Conservation (phyloP, 92 coral and sea anemone genomes). For the Siderastrea radians region DNA sequence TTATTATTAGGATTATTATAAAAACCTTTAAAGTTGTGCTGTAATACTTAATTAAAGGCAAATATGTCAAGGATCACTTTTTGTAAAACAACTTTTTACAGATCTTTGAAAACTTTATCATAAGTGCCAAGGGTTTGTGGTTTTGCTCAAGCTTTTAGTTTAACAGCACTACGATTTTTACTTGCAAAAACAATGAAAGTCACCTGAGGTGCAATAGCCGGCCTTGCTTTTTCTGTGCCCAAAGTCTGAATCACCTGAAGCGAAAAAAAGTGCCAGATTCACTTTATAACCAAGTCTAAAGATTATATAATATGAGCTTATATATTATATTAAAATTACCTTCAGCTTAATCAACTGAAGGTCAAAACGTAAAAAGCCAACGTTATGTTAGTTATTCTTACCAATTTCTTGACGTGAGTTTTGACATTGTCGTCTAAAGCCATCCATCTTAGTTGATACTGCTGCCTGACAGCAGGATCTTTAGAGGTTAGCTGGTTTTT, state of each 20-base stretch:
- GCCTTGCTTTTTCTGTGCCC: constrained; percentile 93
- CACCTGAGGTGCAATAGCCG: constrained; percentile 97
- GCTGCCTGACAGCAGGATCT: constrained; percentile 82
- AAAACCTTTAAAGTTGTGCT: too few relatives aligned
- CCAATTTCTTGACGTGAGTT: constrained; percentile 78
- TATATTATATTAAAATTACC: too few relatives aligned
- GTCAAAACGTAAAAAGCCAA: background rate
- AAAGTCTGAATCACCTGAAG: constrained; percentile 82
- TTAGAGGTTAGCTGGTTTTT: constrained; percentile 96
- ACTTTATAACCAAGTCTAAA: background rate
- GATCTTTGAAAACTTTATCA: background rate
- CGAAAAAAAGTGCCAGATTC: background rate
- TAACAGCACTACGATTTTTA: background rate
- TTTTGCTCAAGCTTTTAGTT: background rate
- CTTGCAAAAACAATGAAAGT: background rate
- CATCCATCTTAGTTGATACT: constrained; percentile 92
- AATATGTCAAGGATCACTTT: too few relatives aligned
- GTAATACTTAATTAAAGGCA: too few relatives aligned
- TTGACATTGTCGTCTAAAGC: constrained; percentile 69
- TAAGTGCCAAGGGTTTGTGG: background rate
- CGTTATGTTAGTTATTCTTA: constrained; percentile 27
- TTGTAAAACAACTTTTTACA: too few relatives aligned
- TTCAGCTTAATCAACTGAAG: too few relatives aligned
- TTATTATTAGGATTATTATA: too few relatives aligned
- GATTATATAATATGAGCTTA: too few relatives aligned